Percentiles rank a stretch among this genome's conserved stretches.
Conservation (phyloP, 2,888 invertebrate species). For the Diaperis boleti region DNA sequence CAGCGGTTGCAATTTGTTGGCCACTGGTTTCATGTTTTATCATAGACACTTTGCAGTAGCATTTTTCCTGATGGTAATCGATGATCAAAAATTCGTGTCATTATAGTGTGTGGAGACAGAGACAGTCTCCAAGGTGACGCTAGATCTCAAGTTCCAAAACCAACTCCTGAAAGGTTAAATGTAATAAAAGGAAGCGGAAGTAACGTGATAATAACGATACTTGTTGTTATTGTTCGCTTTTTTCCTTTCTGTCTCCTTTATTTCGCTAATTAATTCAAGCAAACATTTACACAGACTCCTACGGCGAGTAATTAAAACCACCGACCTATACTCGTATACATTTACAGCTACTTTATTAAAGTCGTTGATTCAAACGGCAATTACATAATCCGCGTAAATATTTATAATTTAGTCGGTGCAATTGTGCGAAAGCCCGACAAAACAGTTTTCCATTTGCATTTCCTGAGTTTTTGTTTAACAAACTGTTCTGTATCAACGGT, state of each 20-base stretch:
- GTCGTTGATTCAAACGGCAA: conserved; percentile 3
- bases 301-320: not conserved
- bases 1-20: too few species aligned
- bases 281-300: not conserved
- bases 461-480: not conserved
- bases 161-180: not conserved
- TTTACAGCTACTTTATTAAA: not conserved
- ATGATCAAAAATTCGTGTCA: too few species aligned
- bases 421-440: not conserved
- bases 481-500: not conserved
- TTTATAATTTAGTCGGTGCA: conserved; percentile 1
- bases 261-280: not conserved
- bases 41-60: too few species aligned
- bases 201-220: not conserved
- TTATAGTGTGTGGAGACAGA: too few species aligned
- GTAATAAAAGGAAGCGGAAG: conserved; percentile 4
- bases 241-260: not conserved
- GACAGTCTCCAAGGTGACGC: conserved; percentile 1
- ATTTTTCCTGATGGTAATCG: too few species aligned
- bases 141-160: too few species aligned
- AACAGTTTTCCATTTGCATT: not conserved
- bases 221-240: not conserved
- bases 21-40: too few species aligned
- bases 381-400: not conserved
- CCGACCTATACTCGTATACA: not conserved